Base-by-base conservation (phyloP, 2,113 vertebrate genomes). In the Muscicapa adusta region DNA sequence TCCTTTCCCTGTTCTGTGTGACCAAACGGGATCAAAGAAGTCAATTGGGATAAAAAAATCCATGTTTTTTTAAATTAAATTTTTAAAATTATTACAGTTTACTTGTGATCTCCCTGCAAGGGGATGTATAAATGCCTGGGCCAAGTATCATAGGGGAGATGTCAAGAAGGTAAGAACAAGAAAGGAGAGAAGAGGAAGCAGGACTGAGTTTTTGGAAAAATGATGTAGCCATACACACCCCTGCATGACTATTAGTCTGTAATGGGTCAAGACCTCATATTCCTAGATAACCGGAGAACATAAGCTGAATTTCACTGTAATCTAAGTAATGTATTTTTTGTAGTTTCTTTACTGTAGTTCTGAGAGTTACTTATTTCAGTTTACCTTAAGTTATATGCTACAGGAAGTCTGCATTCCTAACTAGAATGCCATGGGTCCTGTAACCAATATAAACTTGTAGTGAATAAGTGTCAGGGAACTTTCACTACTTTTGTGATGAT, bases 31-130 rank as follows among this genome's bases (percentile, higher is more conserved):
- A 75, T 68, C 14, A 71, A 82, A 71, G 18, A 56, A 56, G 47
- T 62, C 2, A 1, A 18, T 3, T 40, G 28, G 18, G 8, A n/a
- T 79, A 28, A 77, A 91, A 51, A 85, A 89, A 58, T 51, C 0
- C 29, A 2, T 1, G 3, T 31, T 6, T 65, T 76, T 15, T 10
- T 10, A 45, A 45, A 45, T 45, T 20, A 34, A 40, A 14, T 14
- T 40, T 76, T 15, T 5, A 45, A 45, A 45, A 45, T 45, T 45
- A 34, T 34, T 85, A 33, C 26, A 7, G 4, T 80, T 86, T 68
- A 63, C 0, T 0, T 60, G 18, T 78, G 23, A 26, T 29, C 25
- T 86, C 9, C 10, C 8, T 90, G 10, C n/a, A 72, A 75, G 34
- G 16, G 12, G 3, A 31, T 82, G 8, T 72, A 9, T 56, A 43